These are phyloP conservation scores for Drosophila prostipennis DNA, from an alignment of 2,888 invertebrate species.

Conservation along the genomic window DNA sequence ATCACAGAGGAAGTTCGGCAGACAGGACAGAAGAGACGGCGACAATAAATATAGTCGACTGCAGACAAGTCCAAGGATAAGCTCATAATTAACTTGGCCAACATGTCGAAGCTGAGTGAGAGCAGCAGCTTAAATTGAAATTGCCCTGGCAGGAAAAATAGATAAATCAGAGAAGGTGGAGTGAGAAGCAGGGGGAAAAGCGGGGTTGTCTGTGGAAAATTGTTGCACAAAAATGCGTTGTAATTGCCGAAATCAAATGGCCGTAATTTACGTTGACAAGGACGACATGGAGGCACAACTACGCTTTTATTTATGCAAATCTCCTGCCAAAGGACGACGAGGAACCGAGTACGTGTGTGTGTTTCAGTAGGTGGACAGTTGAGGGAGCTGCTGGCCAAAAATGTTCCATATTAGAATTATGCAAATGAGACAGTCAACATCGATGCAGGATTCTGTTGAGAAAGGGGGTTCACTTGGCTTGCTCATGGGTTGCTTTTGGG, in stretches of 20 bases:
- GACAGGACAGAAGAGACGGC: constrained; percentile 23
- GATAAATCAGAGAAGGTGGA: constrained; percentile 21
- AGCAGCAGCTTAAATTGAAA: constrained; percentile 62
- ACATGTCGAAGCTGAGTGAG: constrained; percentile 52
- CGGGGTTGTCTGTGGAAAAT: constrained; percentile 3
- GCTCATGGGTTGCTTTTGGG: too few relatives aligned
- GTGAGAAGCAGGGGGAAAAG: not conserved
- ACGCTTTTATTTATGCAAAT: constrained; percentile 74
- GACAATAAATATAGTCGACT: constrained; percentile 39
- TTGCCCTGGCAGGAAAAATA: constrained; percentile 28
- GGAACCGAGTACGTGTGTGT: not conserved
- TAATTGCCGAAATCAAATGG: constrained; percentile 76
- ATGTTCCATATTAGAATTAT: constrained; percentile 76
- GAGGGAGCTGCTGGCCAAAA: constrained; percentile 50
- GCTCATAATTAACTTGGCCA: constrained; percentile 70
- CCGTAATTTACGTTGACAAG: constrained; percentile 69
- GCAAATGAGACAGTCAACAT: constrained; percentile 59
- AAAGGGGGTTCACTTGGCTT: too few relatives aligned
- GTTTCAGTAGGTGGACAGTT: constrained; percentile 14
- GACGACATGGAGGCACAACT: constrained; percentile 28
- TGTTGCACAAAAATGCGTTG: constrained; percentile 77
- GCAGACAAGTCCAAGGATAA: constrained; percentile 64
- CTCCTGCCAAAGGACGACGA: constrained; percentile 22
- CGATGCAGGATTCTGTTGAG: constrained; percentile 22
- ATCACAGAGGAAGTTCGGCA: constrained; percentile 39